Conservation (phyloP, 2,113 vertebrate species). For the Ictalurus furcatus region DNA sequence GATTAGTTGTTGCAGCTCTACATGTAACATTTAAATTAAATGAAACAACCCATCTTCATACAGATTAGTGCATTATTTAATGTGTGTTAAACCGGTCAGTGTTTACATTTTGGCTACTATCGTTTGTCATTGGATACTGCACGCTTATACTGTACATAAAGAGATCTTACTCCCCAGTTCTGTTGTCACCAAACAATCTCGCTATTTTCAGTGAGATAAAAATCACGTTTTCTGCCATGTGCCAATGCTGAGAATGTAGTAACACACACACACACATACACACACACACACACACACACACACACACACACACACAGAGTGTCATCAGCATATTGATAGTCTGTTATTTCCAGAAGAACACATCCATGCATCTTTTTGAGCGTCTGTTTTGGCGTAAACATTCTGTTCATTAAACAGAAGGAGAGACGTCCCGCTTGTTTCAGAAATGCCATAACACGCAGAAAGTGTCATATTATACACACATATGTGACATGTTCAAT, state of each 20-base stretch:
- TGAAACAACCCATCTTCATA: no score
- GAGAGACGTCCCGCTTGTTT: neutral
- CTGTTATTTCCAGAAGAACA: constrained; percentile 20
- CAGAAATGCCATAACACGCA: neutral
- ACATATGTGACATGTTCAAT: neutral
- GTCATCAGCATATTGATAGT: constrained; percentile 18
- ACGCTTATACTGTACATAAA: neutral
- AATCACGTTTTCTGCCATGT: constrained; percentile 1
- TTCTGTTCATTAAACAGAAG: constrained; percentile 3
- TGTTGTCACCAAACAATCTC: neutral
- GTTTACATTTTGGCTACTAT: neutral
- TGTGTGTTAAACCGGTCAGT: neutral
- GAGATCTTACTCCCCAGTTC: neutral
- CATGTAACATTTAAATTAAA: no score
- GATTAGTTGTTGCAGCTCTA: no score
- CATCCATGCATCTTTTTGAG: constrained; percentile 13
- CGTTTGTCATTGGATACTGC: neutral
- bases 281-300: neutral
- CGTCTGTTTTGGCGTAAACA: constrained; percentile 29
- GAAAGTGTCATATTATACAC: neutral
- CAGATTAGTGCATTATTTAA: neutral
- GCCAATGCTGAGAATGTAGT: neutral
- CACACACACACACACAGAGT: neutral
- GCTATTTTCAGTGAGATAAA: neutral
- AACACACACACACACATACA: constrained; percentile 12